phyloP scores from a whole-genome alignment of 2,113 vertebrate genomes.

The Rattus norvegicus region DNA sequence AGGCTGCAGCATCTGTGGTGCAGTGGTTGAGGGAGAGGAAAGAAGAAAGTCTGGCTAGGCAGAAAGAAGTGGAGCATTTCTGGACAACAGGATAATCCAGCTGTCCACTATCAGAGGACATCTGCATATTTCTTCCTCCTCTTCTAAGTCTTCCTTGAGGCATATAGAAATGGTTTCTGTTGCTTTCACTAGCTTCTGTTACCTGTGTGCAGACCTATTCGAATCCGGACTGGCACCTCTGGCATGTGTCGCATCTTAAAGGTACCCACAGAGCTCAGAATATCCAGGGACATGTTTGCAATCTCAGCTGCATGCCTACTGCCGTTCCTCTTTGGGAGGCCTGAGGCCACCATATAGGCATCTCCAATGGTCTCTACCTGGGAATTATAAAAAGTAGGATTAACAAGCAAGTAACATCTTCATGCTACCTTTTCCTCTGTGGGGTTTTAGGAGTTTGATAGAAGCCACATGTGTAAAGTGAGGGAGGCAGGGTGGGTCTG shows the following conservation, averaged over 20 bases:
- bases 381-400: constrained; percentile 31
- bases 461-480: background rate
- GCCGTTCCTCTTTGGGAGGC: constrained; percentile 93
- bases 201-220: constrained; percentile 96
- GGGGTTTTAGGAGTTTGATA: background rate
- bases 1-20: background rate
- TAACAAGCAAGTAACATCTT: background rate
- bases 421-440: background rate
- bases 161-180: background rate
- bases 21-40: background rate
- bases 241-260: constrained; percentile 97
- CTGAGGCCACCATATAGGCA: constrained; percentile 87
- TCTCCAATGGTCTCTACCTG: constrained; percentile 96
- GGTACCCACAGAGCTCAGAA: constrained; percentile 93
- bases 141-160: background rate
- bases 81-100: background rate
- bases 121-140: background rate
- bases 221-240: constrained; percentile 92
- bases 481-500: background rate
- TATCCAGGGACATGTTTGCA: constrained; percentile 96
- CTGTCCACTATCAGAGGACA: background rate
- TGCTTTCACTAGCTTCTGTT: constrained; percentile 52
- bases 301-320: constrained; percentile 95
- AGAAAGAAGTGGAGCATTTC: background rate
- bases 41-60: background rate